A percentile compares a stretch with the other conserved stretches of the same genome.
These are phyloP conservation scores for Neoascia interrupta DNA, from an alignment of 2,888 invertebrate genomes.

Conservation along the genomic window DNA sequence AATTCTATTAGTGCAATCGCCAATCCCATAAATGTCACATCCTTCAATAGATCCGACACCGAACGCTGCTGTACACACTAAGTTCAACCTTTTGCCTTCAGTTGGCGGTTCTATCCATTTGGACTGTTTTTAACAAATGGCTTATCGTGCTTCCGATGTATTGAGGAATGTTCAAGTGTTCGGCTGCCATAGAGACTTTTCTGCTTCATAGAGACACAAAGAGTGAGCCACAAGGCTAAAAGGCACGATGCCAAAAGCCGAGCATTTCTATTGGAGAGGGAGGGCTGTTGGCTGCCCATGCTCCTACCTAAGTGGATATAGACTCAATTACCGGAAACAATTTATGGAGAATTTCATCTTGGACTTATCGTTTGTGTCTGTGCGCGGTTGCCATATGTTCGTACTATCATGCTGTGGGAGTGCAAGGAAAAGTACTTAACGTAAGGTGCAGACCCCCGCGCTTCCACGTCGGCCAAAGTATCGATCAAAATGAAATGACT, in stretches of 20 bases:
- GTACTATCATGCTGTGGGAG: constrained; percentile 2
- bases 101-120: constrained; percentile 42
- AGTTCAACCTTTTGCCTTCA: constrained; percentile 45
- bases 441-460: constrained; percentile 1
- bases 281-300: constrained; percentile 7
- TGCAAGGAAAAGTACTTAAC: constrained; percentile 32
- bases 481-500: constrained; percentile 44
- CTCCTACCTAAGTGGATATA: constrained; percentile 60
- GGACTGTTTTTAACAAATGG: constrained; percentile 50
- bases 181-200: no score
- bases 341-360: constrained; percentile 68
- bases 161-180: constrained; percentile 51
- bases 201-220: not conserved
- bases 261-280: not conserved
- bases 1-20: constrained; percentile 65
- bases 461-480: not conserved
- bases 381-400: no score
- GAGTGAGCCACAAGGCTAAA: not conserved
- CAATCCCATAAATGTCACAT: constrained; percentile 67
- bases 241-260: constrained; percentile 60
- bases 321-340: constrained; percentile 69
- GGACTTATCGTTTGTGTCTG: constrained; percentile 55
- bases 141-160: constrained; percentile 63
- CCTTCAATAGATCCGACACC: constrained; percentile 53
- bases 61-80: constrained; percentile 36